These are phyloP conservation scores for Danaus plexippus DNA, from an alignment of 1,140 invertebrate species.

Conservation along the genomic window DNA sequence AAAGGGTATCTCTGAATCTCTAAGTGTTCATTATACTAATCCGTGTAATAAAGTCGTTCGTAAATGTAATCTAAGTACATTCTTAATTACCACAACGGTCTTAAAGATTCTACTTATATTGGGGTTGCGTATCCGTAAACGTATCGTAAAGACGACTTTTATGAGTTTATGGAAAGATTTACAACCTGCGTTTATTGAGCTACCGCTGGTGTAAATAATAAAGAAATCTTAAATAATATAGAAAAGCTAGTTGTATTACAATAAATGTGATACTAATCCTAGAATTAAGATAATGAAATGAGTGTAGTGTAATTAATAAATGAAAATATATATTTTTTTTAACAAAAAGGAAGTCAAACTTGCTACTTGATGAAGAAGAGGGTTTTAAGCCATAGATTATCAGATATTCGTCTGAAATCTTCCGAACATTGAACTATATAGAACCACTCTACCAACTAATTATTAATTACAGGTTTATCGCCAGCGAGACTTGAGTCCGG, in stretches of 20 bases:
- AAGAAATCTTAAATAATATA: slow-evolving; percentile 2
- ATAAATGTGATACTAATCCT: no score
- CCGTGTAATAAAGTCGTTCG: slow-evolving; percentile 13
- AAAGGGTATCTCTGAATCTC: not conserved
- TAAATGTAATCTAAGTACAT: slow-evolving; percentile 20
- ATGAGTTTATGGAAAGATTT: slow-evolving; percentile 24
- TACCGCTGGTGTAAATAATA: slow-evolving; percentile 2
- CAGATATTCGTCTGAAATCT: slow-evolving; percentile 34
- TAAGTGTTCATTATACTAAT: slow-evolving; percentile 14
- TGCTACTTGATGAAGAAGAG: slow-evolving; percentile 62
- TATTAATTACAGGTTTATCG: slow-evolving; percentile 38
- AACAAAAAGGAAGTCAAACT: slow-evolving; percentile 61
- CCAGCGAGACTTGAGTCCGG: slow-evolving; percentile 61
- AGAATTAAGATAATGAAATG: no score
- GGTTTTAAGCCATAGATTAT: slow-evolving; percentile 32
- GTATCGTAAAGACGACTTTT: slow-evolving; percentile 25
- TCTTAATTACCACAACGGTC: slow-evolving; percentile 21
- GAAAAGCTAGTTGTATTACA: no score
- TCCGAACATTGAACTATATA: slow-evolving; percentile 39
- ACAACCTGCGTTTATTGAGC: slow-evolving; percentile 20
- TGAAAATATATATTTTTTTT: not conserved
- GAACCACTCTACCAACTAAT: slow-evolving; percentile 48
- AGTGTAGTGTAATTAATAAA: no score
- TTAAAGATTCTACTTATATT: slow-evolving; percentile 25
- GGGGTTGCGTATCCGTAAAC: slow-evolving; percentile 20